Percentiles rank a stretch among this genome's conserved stretches.
These are phyloP conservation scores for Mionectes olivaceus DNA, from an alignment of 2,797 vertebrate species.

Conservation along the genomic window DNA sequence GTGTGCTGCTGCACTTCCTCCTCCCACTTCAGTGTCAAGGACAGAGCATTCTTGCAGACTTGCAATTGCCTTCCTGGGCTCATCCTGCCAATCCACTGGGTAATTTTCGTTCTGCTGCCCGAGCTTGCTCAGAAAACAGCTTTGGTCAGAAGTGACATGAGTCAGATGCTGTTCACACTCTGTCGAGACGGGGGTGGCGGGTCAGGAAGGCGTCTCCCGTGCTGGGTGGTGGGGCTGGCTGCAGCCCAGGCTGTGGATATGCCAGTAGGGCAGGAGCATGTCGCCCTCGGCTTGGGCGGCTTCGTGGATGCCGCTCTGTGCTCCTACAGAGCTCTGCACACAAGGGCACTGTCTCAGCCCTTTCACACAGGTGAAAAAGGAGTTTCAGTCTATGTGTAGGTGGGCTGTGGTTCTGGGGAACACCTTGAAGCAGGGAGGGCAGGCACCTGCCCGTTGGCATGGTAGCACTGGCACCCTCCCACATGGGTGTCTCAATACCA, in stretches of 20 bases:
- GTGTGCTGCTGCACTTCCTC: neutral
- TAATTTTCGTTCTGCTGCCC: neutral
- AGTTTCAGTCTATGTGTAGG: accelerated
- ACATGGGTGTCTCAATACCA: accelerated
- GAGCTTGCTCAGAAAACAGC: accelerated
- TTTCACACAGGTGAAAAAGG: accelerated
- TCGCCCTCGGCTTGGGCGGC: accelerated
- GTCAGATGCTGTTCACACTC: accelerated
- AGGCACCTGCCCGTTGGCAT: neutral
- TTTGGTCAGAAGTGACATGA: accelerated
- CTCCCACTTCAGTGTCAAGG: accelerated
- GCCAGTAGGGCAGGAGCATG: accelerated
- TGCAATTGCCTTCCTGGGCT: neutral
- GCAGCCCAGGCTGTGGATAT: neutral
- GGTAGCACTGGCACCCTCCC: neutral
- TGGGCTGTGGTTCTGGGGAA: neutral
- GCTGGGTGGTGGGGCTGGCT: too few species aligned
- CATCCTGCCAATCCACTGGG: accelerated
- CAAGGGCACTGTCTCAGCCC: accelerated
- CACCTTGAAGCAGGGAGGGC: too few species aligned
- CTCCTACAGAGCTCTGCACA: accelerated
- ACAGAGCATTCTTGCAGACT: too few species aligned
- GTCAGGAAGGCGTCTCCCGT: accelerated
- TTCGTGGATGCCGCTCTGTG: neutral
- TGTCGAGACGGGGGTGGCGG: accelerated